Percentiles rank a stretch among this genome's conserved stretches.
phyloP scores from a whole-genome alignment of 2,113 vertebrate genomes.

The Bos indicus region DNA sequence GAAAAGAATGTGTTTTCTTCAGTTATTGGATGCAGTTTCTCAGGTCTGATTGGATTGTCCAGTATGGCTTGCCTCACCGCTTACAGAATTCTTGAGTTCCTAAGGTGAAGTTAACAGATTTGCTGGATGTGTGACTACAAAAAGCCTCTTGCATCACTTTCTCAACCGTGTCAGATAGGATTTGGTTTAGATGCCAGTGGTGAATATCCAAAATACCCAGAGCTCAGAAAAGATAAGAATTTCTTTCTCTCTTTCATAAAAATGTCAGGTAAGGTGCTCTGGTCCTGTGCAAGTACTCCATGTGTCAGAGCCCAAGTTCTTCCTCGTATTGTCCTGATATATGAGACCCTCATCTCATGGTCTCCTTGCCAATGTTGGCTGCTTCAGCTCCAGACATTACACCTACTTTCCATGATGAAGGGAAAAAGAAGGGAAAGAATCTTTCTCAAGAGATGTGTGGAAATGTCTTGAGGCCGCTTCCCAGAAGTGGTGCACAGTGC shows the following conservation, averaged over 20 bases:
- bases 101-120: background rate
- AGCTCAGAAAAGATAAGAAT: background rate
- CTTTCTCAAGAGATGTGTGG: background rate
- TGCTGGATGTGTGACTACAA: background rate
- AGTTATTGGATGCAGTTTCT: background rate
- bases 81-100: background rate
- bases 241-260: background rate
- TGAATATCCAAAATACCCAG: background rate
- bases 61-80: background rate
- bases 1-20: background rate
- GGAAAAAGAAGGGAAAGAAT: background rate
- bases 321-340: background rate
- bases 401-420: background rate
- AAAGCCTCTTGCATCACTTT: background rate
- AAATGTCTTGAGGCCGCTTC: background rate
- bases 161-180: background rate
- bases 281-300: accelerated
- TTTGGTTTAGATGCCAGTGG: background rate
- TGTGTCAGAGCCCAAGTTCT: background rate
- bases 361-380: background rate
- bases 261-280: background rate
- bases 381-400: background rate
- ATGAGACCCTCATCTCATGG: background rate
- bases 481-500: background rate
- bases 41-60: background rate